Evolutionary conservation across 2,888 invertebrate genomes (phyloP), one percentile per base, ranked within the genome.

Genomic region (Apotomis capreana): DNA sequence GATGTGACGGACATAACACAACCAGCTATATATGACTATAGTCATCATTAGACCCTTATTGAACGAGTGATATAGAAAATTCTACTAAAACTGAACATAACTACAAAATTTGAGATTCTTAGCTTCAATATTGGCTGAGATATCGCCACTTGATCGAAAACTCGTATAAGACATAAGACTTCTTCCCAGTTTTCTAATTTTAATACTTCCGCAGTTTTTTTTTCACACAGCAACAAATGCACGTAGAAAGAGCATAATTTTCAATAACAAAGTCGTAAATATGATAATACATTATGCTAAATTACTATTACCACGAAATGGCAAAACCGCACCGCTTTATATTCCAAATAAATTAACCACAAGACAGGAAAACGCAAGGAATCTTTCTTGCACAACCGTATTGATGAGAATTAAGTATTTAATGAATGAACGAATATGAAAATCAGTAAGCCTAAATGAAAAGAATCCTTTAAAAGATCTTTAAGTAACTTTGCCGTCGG

Each of bases 281-380:
- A 9, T 49, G 0, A 44, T 8, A 6, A 9, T 9, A 10, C 49
- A 49, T 49, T 10, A 12, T 49, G 12, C 44, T 10, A 65, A 65
- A 46, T 65, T 4, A 65, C 55, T 57, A 46, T 12, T 44, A 57
- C n/a, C 12, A 26, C n/a, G 55, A 64, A 70, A 46, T 70, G 51
- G 58, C 49, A 13, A 62, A 61, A 70, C 70, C 62, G n/a, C 70
- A 70, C 4, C 37, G 40, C 57, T 64, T 64, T 46, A 46, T 57
- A 36, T 57, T 57, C 26, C 65, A 46, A 60, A 54, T 54, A 51
- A 69, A 40, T 9, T 44, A 69, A 54, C 63, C 59, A 36, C 65
- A 65, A 57, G 6, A 57, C 46, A 55, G 65, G 65, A 65, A 65
- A 65, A 44, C 12, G 44, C n/a, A 36, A n/a, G n/a, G 12, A n/a